phyloP scores from a whole-genome alignment of 2,113 vertebrate genomes.

The Oxyura jamaicensis region DNA sequence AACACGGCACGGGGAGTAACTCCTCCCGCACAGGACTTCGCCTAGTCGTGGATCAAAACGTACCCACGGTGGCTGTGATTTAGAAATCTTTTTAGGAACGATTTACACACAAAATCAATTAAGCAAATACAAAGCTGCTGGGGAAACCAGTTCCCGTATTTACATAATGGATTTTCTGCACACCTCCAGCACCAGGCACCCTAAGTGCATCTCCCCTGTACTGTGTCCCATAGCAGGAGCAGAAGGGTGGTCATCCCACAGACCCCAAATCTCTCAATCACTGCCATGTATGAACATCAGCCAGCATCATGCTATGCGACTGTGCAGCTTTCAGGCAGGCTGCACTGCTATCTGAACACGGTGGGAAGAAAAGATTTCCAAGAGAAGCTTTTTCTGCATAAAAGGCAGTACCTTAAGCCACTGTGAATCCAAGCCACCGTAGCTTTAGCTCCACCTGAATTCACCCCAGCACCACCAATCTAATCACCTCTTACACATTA shows the following conservation, averaged over 20 bases:
- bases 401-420: not conserved
- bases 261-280: accelerated
- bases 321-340: not conserved
- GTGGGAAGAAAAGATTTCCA: not conserved
- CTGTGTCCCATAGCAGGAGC: accelerated
- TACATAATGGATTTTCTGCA: not conserved
- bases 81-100: not conserved
- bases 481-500: not conserved
- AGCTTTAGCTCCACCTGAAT: not conserved
- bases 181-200: not conserved
- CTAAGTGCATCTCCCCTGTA: not conserved
- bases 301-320: accelerated
- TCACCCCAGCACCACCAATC: not conserved
- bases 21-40: not conserved
- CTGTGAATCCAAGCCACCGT: accelerated
- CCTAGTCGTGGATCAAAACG: accelerated
- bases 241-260: not conserved
- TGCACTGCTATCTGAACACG: not conserved
- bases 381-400: not conserved
- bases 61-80: not conserved
- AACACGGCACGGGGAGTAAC: not conserved
- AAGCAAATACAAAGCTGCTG: not conserved
- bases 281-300: not conserved
- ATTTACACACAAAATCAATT: not conserved
- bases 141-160: not conserved